Evolutionary conservation across 1,140 invertebrate species (phyloP), one percentile per base, ranked within the genome.

Genomic region (Hyposmocoma kahamanoa): DNA sequence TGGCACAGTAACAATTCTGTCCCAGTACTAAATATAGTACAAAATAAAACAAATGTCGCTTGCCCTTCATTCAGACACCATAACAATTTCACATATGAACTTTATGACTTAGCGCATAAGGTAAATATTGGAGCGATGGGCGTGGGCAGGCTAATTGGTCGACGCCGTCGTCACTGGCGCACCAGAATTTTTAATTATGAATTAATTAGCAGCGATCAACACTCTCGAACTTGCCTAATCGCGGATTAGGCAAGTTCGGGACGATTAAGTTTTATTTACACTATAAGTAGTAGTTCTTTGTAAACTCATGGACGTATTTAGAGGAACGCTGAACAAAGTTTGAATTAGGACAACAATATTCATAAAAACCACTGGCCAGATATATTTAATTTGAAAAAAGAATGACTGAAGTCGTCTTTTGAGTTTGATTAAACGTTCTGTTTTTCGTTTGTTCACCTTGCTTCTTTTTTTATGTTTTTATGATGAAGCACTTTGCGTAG

Each of bases 171-270:
- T 78, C 74, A 73, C 72, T 62, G 69, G 74, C 71, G 78, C 75
- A 84, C 70, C 77, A 80, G 80, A 82, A 84, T 84, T 82, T 84
- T 84, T 82, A 84, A 84, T 84, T 82, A 82, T 82, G 81, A 82
- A 84, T 84, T 84, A 84, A 84, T 84, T 81, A 81, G 68, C 67
- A 63, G 70, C 76, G 69, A 84, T 72, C 74, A 80, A 72, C 74
- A 77, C 19, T 67, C 64, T 67, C 64, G 71, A 72, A 68, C 64
- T 73, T 69, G 74, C 67, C 65, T 73, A 78, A 81, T 75, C 65
- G 67, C 61, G 63, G 53, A n/a, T 74, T 63, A 63, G 47, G 62
- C 56, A 62, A n/a, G n/a, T n/a, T n/a, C n/a, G n/a, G n/a, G n/a
- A n/a, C n/a, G n/a, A n/a, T n/a, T n/a, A n/a, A n/a, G n/a, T n/a